These are phyloP conservation scores for Athalia cordata DNA, from an alignment of 2,888 invertebrate species.

Conservation along the genomic window DNA sequence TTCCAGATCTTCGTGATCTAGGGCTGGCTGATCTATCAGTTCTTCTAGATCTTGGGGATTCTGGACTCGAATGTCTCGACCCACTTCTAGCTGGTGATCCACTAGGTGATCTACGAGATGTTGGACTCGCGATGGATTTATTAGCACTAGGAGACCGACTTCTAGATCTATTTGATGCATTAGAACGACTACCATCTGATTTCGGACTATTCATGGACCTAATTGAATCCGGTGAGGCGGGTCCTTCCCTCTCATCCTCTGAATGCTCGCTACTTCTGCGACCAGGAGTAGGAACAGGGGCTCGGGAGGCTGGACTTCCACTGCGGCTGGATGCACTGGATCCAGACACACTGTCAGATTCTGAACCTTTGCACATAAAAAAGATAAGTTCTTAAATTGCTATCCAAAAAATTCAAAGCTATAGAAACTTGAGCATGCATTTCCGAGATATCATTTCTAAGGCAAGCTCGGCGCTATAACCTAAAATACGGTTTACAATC, in stretches of 20 bases:
- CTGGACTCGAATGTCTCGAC: conserved; percentile 66
- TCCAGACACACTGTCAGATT: conserved; percentile 75
- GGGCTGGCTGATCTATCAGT: no score
- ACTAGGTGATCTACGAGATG: conserved; percentile 58
- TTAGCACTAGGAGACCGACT: conserved; percentile 63
- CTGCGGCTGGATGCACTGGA: conserved; percentile 72
- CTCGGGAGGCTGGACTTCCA: conserved; percentile 70
- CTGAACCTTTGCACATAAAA: conserved; percentile 66
- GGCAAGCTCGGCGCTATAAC: no score
- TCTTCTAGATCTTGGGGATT: conserved; percentile 52
- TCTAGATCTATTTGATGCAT: conserved; percentile 56
- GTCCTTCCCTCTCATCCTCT: conserved; percentile 57
- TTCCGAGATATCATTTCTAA: no score
- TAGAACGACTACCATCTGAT: conserved; percentile 56
- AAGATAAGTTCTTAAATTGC: background rate
- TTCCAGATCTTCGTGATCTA: conserved; percentile 51
- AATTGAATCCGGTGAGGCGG: conserved; percentile 37
- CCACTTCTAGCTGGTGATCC: conserved; percentile 51
- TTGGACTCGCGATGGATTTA: conserved; percentile 57
- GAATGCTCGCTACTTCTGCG: conserved; percentile 61
- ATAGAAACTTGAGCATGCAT: no score
- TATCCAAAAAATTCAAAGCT: no score
- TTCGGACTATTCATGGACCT: conserved; percentile 13
- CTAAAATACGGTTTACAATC: no score
- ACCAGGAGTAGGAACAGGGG: conserved; percentile 72